These are phyloP conservation scores for Scylla paramamosain DNA, from an alignment of 1,140 invertebrate species.

Conservation along the genomic window DNA sequence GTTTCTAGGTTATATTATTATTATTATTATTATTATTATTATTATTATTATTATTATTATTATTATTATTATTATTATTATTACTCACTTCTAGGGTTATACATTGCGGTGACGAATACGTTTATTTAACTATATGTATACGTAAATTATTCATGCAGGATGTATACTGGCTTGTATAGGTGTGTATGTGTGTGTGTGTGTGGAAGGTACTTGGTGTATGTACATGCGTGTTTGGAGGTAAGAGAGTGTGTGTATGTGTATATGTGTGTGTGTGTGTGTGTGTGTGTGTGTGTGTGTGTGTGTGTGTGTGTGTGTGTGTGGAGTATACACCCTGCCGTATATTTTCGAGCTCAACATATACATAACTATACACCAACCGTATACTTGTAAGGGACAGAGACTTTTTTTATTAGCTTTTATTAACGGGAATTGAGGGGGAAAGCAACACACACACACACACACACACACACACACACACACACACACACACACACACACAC, in stretches of 20 bases:
- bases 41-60: no score
- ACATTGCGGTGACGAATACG: background rate
- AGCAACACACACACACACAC: background rate
- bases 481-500: constrained; percentile 21
- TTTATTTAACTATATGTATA: background rate
- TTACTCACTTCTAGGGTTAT: background rate
- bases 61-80: background rate
- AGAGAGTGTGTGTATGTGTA: background rate
- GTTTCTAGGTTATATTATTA: no score
- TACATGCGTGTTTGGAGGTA: no score
- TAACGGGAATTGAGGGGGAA: background rate
- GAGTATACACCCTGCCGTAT: no score
- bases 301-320: background rate
- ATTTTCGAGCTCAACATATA: background rate
- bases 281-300: background rate
- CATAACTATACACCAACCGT: constrained; percentile 10
- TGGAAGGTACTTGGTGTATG: no score
- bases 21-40: no score
- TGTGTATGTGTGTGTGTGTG: no score
- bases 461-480: background rate
- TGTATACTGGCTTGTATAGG: background rate
- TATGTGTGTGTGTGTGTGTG: background rate
- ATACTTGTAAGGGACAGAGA: background rate
- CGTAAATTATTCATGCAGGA: background rate
- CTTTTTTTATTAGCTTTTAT: no score